Conservation (phyloP, 1,140 invertebrate species). For the Drosophila micromelanica region DNA sequence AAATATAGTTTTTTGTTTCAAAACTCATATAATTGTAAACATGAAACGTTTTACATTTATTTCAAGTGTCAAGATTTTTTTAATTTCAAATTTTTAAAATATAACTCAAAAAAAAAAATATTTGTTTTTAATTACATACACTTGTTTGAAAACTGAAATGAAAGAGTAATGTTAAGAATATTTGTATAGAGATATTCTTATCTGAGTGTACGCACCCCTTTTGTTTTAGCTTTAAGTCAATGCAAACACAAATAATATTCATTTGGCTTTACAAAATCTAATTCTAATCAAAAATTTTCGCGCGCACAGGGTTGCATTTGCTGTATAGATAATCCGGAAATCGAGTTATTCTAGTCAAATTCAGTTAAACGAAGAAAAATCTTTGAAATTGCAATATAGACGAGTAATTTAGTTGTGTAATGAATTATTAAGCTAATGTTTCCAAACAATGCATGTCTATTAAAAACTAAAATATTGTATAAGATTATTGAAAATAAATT, state of each 20-base stretch:
- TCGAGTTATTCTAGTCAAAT: constrained; percentile 67
- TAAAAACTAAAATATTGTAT: constrained; percentile 29
- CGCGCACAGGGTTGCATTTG: not conserved
- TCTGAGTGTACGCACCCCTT: too few species aligned
- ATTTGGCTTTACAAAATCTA: not conserved
- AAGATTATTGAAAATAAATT: constrained; percentile 27
- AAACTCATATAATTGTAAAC: too few species aligned
- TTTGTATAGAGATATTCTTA: too few species aligned
- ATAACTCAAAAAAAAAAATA: too few species aligned
- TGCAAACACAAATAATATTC: constrained; percentile 8
- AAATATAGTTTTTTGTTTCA: too few species aligned
- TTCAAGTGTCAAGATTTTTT: too few species aligned
- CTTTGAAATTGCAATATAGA: constrained; percentile 71
- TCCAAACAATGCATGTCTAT: constrained; percentile 50
- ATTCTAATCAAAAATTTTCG: not conserved
- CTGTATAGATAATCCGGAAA: constrained; percentile 1
- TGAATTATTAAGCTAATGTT: constrained; percentile 54
- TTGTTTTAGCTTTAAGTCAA: not conserved
- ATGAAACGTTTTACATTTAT: too few species aligned
- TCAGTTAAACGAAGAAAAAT: constrained; percentile 37
- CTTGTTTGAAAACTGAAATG: not conserved
- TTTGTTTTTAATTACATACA: too few species aligned
- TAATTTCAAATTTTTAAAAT: too few species aligned
- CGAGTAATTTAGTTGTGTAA: constrained; percentile 60
- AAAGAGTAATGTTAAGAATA: not conserved